A percentile compares a stretch with the other conserved stretches of the same genome.
Conservation (phyloP, 2,888 invertebrate genomes). For the Neocrepidodera transversa region DNA sequence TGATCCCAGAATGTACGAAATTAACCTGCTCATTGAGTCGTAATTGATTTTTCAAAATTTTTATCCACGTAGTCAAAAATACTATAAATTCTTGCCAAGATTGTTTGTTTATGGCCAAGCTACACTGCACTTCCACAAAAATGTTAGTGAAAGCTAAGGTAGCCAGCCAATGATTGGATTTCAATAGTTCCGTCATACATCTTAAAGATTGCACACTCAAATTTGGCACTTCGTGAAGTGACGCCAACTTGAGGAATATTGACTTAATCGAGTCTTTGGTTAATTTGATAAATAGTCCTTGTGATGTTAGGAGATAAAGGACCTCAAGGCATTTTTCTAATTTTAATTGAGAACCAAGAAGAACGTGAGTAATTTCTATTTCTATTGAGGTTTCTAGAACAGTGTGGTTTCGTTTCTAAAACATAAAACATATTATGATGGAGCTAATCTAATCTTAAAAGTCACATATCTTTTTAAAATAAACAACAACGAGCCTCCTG, state of each 20-base stretch:
- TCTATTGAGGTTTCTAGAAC: conserved; percentile 22
- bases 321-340: conserved; percentile 32
- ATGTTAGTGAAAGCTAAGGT: conserved; percentile 12
- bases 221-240: neutral
- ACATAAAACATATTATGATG: too few relatives aligned
- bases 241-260: conserved; percentile 26
- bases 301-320: conserved; percentile 23
- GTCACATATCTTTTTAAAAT: too few relatives aligned
- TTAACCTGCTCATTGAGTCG: neutral
- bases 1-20: conserved; percentile 23
- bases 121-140: conserved; percentile 32
- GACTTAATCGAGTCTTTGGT: conserved; percentile 8
- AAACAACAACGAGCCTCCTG: too few relatives aligned
- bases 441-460: too few relatives aligned
- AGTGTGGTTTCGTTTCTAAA: conserved; percentile 35
- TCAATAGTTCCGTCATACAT: conserved; percentile 31
- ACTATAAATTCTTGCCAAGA: conserved; percentile 27
- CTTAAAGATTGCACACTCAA: conserved; percentile 18
- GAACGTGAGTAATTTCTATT: conserved; percentile 21
- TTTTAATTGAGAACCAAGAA: conserved; percentile 27
- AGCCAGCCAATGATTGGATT: conserved; percentile 24
- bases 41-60: conserved; percentile 15
- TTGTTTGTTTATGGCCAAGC: conserved; percentile 22
- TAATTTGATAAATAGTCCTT: conserved; percentile 27
- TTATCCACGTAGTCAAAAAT: conserved; percentile 30